Percentiles rank a stretch among this genome's conserved stretches.
phyloP scores from a whole-genome alignment of 2,888 invertebrate genomes.

The Brachyopa scutellaris region DNA sequence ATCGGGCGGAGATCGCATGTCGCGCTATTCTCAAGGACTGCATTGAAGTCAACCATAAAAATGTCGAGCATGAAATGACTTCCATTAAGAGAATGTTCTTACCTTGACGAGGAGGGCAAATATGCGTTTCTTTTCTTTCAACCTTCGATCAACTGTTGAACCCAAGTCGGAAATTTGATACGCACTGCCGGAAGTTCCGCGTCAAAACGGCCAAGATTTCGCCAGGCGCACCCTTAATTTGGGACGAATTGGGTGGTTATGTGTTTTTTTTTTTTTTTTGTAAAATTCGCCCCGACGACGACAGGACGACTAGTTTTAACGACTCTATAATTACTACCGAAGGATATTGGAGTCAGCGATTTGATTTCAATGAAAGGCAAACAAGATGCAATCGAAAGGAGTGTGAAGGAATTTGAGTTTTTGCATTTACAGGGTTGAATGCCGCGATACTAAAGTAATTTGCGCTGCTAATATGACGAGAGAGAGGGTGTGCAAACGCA shows the following conservation, averaged over 20 bases:
- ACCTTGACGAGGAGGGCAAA: not conserved
- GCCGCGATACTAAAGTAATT: not conserved
- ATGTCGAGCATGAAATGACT: conserved; percentile 52
- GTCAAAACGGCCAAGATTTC: conserved; percentile 23
- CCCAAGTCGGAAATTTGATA: conserved; percentile 50
- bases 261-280: too few relatives aligned
- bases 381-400: conserved; percentile 2
- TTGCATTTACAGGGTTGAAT: conserved; percentile 22
- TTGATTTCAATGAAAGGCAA: conserved; percentile 25
- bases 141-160: conserved; percentile 41
- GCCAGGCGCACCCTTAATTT: conserved; percentile 39
- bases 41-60: conserved; percentile 57
- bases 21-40: conserved; percentile 39
- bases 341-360: not conserved
- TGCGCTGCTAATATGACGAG: conserved; percentile 26
- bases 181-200: conserved; percentile 32
- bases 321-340: conserved; percentile 44
- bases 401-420: conserved; percentile 35
- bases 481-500: conserved; percentile 46
- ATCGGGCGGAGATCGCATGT: conserved; percentile 45
- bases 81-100: conserved; percentile 27
- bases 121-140: conserved; percentile 30
- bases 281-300: conserved; percentile 2
- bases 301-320: conserved; percentile 25
- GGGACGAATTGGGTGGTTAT: conserved; percentile 30